phyloP scores from a whole-genome alignment of 2,797 vertebrate genomes.

The Microchirus variegatus region DNA sequence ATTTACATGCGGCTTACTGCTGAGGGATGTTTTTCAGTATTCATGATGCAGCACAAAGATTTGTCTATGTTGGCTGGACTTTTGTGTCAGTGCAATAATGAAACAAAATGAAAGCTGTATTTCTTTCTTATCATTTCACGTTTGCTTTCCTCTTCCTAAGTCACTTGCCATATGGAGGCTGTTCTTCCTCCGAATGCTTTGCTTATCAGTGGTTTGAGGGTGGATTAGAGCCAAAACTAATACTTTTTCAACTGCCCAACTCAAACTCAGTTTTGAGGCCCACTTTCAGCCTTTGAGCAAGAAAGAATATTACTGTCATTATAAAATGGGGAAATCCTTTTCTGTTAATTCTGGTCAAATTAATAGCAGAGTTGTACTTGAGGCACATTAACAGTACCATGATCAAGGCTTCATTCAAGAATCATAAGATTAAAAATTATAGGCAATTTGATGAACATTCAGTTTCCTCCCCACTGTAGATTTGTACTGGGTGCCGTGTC shows the following conservation, averaged over 20 bases:
- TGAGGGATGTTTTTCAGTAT: not conserved
- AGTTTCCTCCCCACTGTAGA: slow-evolving; percentile 67
- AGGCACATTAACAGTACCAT: too few species aligned
- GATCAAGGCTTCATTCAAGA: too few species aligned
- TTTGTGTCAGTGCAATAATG: too few species aligned
- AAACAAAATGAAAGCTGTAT: too few species aligned
- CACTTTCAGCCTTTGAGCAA: too few species aligned
- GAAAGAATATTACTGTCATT: too few species aligned
- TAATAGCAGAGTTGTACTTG: too few species aligned
- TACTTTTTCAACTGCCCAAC: not conserved
- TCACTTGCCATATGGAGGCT: not conserved
- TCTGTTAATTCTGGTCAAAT: too few species aligned
- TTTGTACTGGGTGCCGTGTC: slow-evolving; percentile 95
- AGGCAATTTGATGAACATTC: not conserved
- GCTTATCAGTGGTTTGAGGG: slow-evolving; percentile 3
- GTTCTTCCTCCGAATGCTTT: not conserved
- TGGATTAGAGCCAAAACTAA: slow-evolving; percentile 4
- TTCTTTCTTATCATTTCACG: too few species aligned
- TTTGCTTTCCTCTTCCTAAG: not conserved
- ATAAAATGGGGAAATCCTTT: too few species aligned
- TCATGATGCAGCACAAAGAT: too few species aligned
- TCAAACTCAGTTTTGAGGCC: not conserved
- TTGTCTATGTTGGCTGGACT: too few species aligned
- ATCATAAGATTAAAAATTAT: not conserved
- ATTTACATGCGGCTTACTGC: not conserved